Evolutionary conservation across 2,113 vertebrate genomes (phyloP).

Genomic region (Gopherus evgoodei): DNA sequence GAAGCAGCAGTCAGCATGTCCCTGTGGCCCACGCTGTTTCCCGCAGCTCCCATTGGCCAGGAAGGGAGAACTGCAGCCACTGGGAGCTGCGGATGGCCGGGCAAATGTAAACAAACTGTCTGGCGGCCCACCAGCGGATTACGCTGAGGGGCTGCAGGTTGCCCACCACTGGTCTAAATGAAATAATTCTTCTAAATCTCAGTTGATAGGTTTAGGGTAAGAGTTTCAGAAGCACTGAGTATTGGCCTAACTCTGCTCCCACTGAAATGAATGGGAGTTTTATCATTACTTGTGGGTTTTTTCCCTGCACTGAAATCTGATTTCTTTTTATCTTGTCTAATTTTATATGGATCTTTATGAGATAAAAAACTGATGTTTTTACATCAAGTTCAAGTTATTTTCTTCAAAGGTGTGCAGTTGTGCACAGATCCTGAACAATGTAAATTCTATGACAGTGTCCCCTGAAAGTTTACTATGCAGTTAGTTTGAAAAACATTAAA

Average conservation of each 20-base stretch:
- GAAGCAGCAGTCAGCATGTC: too few relatives aligned
- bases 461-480: constrained; percentile 59
- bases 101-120: too few relatives aligned
- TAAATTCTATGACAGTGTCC: constrained; percentile 69
- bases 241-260: background rate
- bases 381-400: constrained; percentile 46
- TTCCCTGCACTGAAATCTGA: background rate
- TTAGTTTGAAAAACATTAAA: constrained; percentile 60
- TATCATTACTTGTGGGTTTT: background rate
- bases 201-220: background rate
- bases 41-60: too few relatives aligned
- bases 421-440: constrained; percentile 64
- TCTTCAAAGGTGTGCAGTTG: constrained; percentile 51
- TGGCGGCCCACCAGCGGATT: too few relatives aligned
- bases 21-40: too few relatives aligned
- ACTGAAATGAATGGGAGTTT: background rate
- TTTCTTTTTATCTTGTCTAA: background rate
- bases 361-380: constrained; percentile 18
- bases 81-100: too few relatives aligned
- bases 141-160: too few relatives aligned
- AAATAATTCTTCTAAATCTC: background rate
- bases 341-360: background rate
- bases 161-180: background rate
- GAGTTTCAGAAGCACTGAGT: too few relatives aligned
- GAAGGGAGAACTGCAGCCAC: too few relatives aligned